Evolutionary conservation across 2,888 invertebrate genomes (phyloP).

Genomic region (Nemoura dubitans): DNA sequence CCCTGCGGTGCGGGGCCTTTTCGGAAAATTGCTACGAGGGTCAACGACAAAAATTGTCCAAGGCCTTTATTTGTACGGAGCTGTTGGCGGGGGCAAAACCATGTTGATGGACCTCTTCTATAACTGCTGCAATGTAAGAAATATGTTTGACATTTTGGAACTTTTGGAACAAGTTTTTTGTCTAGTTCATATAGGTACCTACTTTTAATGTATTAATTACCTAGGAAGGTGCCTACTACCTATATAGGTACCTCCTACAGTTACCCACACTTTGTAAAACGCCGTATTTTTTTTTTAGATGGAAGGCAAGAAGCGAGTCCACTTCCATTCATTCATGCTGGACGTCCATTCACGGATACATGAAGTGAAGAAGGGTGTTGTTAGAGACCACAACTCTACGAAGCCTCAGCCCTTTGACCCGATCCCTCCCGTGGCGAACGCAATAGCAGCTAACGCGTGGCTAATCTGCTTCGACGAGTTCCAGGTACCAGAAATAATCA

Average conservation of each 20-base stretch:
- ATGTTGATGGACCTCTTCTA: constrained; percentile 99
- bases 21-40: constrained; percentile 58
- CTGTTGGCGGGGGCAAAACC: constrained; percentile 96
- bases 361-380: constrained; percentile 75
- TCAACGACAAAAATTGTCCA: constrained; percentile 66
- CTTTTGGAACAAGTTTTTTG: no score
- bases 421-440: constrained; percentile 90
- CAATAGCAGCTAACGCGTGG: constrained; percentile 87
- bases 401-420: constrained; percentile 87
- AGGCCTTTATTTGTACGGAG: constrained; percentile 89
- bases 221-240: neutral
- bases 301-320: constrained; percentile 80
- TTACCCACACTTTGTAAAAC: no score
- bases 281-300: constrained; percentile 61
- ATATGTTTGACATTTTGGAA: no score
- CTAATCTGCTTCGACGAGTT: constrained; percentile 98
- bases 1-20: constrained; percentile 62
- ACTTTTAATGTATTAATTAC: neutral
- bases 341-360: constrained; percentile 93
- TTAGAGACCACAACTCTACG: constrained; percentile 63
- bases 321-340: constrained; percentile 98
- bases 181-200: neutral
- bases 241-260: neutral
- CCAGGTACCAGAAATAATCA: constrained; percentile 71
- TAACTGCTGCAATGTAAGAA: constrained; percentile 72